Conservation (phyloP, 2,888 invertebrate genomes). For the Acrobasis consociella region DNA sequence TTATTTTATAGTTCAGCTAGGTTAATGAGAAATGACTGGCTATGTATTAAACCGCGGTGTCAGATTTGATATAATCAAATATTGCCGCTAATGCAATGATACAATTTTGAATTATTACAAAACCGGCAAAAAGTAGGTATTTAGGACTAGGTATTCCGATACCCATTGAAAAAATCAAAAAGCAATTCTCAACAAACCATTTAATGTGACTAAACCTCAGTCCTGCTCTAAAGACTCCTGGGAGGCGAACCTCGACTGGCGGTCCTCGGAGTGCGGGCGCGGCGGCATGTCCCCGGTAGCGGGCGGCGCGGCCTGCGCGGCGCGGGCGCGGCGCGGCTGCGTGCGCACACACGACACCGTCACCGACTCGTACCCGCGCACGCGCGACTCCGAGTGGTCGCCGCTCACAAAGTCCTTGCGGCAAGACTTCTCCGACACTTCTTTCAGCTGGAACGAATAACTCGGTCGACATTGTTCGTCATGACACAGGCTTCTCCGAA, state of each 20-base stretch:
- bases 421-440: constrained; percentile 36
- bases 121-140: too few species aligned
- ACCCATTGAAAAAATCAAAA: not conserved
- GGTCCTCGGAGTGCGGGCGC: constrained; percentile 29
- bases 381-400: constrained; percentile 33
- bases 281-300: constrained; percentile 23
- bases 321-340: constrained; percentile 46
- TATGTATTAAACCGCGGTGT: too few species aligned
- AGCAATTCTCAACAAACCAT: not conserved
- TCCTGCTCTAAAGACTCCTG: constrained; percentile 27
- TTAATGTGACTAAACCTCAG: constrained; percentile 8
- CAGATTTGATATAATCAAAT: too few species aligned
- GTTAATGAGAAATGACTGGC: too few species aligned
- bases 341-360: constrained; percentile 49
- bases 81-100: too few species aligned
- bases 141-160: too few species aligned
- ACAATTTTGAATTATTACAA: too few species aligned
- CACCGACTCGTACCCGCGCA: constrained; percentile 43
- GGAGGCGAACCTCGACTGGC: constrained; percentile 33
- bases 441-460: constrained; percentile 40
- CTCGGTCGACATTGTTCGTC: too few species aligned
- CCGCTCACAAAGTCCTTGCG: constrained; percentile 39
- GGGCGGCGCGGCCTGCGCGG: constrained; percentile 31
- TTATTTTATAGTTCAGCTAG: too few species aligned
- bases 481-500: too few species aligned